These are phyloP conservation scores for Panopea generosa DNA, from an alignment of 2,888 invertebrate species.

Conservation along the genomic window DNA sequence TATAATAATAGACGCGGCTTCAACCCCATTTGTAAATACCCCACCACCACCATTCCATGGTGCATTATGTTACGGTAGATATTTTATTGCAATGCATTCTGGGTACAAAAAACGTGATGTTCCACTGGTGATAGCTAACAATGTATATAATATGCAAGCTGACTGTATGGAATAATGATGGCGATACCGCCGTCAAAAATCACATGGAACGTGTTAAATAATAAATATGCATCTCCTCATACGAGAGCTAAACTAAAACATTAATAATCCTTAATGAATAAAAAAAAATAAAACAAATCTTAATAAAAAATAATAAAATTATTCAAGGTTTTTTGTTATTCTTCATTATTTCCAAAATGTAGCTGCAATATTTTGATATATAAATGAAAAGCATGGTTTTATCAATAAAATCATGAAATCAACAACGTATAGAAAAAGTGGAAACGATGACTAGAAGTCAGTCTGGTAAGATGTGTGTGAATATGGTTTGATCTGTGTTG, in stretches of 20 bases:
- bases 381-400: too few relatives aligned
- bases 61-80: slow-evolving; percentile 18
- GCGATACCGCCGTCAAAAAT: too few relatives aligned
- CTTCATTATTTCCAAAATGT: neutral
- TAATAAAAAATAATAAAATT: slow-evolving; percentile 21
- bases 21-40: slow-evolving; percentile 29
- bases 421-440: too few relatives aligned
- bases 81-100: slow-evolving; percentile 14
- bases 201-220: slow-evolving; percentile 24
- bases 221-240: slow-evolving; percentile 28
- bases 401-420: too few relatives aligned
- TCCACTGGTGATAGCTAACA: neutral
- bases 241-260: slow-evolving; percentile 15
- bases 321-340: neutral
- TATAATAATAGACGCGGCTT: slow-evolving; percentile 18
- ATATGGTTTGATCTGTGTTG: too few relatives aligned
- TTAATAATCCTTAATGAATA: slow-evolving; percentile 15
- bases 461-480: too few relatives aligned
- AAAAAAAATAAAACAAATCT: slow-evolving; percentile 17
- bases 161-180: too few relatives aligned
- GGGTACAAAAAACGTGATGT: slow-evolving; percentile 5
- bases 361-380: too few relatives aligned
- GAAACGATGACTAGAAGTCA: too few relatives aligned
- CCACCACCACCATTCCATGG: slow-evolving; percentile 48
- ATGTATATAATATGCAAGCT: neutral